Evolutionary conservation across 53 echinoderm and acorn worm species (phyloP), one percentile per base, ranked within the genome.

Genomic region (Luidia sarsii): DNA sequence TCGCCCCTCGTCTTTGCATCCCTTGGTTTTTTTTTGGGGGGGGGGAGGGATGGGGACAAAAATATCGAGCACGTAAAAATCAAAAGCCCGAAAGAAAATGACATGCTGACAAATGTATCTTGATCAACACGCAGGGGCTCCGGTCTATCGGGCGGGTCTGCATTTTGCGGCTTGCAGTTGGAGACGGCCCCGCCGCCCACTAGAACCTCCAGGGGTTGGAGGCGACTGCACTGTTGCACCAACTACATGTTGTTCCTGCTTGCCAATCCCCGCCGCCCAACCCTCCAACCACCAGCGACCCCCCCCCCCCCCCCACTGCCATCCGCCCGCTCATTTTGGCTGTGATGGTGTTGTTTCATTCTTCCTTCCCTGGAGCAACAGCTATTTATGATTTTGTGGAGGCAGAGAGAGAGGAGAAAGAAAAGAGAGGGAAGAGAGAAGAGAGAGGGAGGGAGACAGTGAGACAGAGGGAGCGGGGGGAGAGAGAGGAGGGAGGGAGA

Each of bases 371-470:
- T 34, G 23, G 14, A 72, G 72, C 72, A 72, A 54, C 72, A 22
- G 72, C 39, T 72, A 71, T 71, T 71, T 71, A 72, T 72, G 72
- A 72, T 72, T 72, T 72, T 35, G n/a, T n/a, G n/a, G n/a, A 21
- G 19, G n/a, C 54, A 27, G 2, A 22, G 22, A 21, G n/a, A 54
- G 54, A 21, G 54, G 23, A 21, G 9, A 54, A 54, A 54, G 25
- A 54, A 54, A 8, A 19, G 54, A n/a, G n/a, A n/a, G n/a, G n/a
- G n/a, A n/a, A n/a, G n/a, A n/a, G n/a, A n/a, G n/a, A n/a, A n/a
- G n/a, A n/a, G n/a, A n/a, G n/a, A n/a, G n/a, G n/a, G n/a, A n/a
- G n/a, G n/a, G n/a, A n/a, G n/a, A n/a, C n/a, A n/a, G n/a, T n/a
- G n/a, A n/a, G n/a, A n/a, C n/a, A n/a, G n/a, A n/a, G n/a, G n/a